phyloP scores from a whole-genome alignment of 2,888 invertebrate genomes.

The Acanthosepion esculentum region DNA sequence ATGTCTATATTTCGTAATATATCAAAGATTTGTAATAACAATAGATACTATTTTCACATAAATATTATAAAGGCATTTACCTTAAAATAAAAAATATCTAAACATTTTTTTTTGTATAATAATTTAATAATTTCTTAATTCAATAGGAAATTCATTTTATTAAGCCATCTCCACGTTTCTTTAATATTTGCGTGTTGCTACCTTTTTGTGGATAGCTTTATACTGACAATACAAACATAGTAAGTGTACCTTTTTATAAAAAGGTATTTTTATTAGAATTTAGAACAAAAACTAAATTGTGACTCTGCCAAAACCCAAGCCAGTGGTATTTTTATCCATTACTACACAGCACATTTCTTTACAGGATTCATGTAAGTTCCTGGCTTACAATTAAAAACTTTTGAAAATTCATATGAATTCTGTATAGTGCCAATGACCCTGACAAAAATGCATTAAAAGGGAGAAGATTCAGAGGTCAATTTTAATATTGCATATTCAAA shows the following conservation, averaged over 20 bases:
- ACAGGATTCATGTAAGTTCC: conserved; percentile 55
- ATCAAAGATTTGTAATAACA: too few species aligned
- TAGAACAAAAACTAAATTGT: background rate
- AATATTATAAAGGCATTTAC: too few species aligned
- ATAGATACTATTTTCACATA: too few species aligned
- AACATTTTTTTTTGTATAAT: background rate
- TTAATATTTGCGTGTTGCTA: background rate
- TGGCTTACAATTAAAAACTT: conserved; percentile 55
- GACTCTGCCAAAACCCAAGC: background rate
- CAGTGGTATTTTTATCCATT: conserved; percentile 45
- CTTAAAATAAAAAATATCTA: background rate
- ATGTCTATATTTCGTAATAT: too few species aligned
- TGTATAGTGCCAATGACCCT: conserved; percentile 59
- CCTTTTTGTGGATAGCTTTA: background rate
- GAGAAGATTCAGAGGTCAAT: background rate
- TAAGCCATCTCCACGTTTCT: background rate
- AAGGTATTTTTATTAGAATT: background rate
- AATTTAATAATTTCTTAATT: background rate
- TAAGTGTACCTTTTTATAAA: background rate
- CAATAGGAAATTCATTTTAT: background rate
- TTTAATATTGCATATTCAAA: too few species aligned
- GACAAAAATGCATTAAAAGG: conserved; percentile 50
- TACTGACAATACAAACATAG: too few species aligned
- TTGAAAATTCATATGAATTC: conserved; percentile 57
- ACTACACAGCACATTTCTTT: conserved; percentile 57